A percentile compares a stretch with the other conserved stretches of the same genome.
phyloP scores from a whole-genome alignment of 2,888 invertebrate species.

The Dioctria rufipes region DNA sequence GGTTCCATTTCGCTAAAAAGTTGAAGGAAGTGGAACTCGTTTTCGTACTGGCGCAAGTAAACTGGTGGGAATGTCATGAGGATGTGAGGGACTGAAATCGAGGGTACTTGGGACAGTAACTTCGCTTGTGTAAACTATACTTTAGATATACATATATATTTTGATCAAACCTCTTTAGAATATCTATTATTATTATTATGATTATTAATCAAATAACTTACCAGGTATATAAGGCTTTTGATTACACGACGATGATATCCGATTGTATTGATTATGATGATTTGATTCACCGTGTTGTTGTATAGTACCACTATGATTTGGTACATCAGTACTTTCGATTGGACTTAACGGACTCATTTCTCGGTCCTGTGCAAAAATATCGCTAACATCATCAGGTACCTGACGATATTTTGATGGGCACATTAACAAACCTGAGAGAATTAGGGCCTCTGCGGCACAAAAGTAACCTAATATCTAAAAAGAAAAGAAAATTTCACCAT shows the following conservation, averaged over 20 bases:
- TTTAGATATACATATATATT: too few relatives aligned
- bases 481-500: not conserved
- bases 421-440: constrained; percentile 75
- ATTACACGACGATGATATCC: constrained; percentile 71
- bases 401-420: constrained; percentile 76
- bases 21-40: too few relatives aligned
- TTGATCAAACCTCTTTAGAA: too few relatives aligned
- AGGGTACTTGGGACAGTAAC: too few relatives aligned
- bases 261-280: constrained; percentile 69
- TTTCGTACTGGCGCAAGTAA: too few relatives aligned
- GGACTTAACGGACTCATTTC: constrained; percentile 73
- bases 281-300: constrained; percentile 67
- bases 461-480: constrained; percentile 76
- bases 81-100: too few relatives aligned
- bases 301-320: constrained; percentile 66
- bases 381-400: constrained; percentile 77
- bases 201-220: constrained; percentile 60
- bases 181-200: not conserved
- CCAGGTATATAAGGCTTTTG: constrained; percentile 73
- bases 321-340: constrained; percentile 69
- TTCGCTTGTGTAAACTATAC: too few relatives aligned
- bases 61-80: too few relatives aligned
- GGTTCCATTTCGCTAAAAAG: too few relatives aligned
- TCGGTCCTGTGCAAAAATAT: constrained; percentile 73
- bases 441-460: constrained; percentile 76